Percentiles rank a stretch among this genome's conserved stretches.
These are phyloP conservation scores for Paedocypris micromegethes DNA, from an alignment of 2,797 vertebrate species.

Conservation along the genomic window DNA sequence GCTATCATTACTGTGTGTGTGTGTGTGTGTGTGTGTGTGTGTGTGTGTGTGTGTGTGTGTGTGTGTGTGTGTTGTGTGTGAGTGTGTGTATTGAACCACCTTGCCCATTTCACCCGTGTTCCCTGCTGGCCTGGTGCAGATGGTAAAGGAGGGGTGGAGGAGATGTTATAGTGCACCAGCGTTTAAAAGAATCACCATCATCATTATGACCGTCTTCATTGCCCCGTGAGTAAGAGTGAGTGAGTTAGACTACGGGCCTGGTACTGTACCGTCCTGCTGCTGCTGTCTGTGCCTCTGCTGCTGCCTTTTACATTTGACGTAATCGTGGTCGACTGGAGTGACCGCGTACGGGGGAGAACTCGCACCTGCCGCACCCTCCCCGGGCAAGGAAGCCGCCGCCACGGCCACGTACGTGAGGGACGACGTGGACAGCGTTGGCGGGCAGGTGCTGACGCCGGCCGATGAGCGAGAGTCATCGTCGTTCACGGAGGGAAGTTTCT, in stretches of 20 bases:
- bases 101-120: slow-evolving; percentile 86
- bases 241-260: slow-evolving; percentile 84
- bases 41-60: no score
- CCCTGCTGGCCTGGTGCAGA: slow-evolving; percentile 74
- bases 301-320: slow-evolving; percentile 99
- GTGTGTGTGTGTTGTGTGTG: no score
- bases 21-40: no score
- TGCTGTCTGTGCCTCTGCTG: slow-evolving; percentile 55
- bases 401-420: neutral
- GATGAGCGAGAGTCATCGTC: slow-evolving; percentile 92
- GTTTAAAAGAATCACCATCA: slow-evolving; percentile 27
- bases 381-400: slow-evolving; percentile 7
- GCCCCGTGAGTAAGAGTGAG: slow-evolving; percentile 36
- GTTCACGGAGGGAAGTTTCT: slow-evolving; percentile 79
- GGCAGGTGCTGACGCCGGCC: slow-evolving; percentile 70
- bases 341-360: slow-evolving; percentile 96
- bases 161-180: slow-evolving; percentile 40
- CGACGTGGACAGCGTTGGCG: neutral
- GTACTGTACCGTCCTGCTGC: slow-evolving; percentile 91
- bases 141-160: slow-evolving; percentile 45
- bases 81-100: no score
- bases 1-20: no score
- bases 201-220: slow-evolving; percentile 9
- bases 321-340: slow-evolving; percentile 99
- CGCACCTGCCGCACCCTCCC: slow-evolving; percentile 91